Evolutionary conservation across 2,797 vertebrate species (phyloP).

Genomic region (Neomorphus geoffroyi): DNA sequence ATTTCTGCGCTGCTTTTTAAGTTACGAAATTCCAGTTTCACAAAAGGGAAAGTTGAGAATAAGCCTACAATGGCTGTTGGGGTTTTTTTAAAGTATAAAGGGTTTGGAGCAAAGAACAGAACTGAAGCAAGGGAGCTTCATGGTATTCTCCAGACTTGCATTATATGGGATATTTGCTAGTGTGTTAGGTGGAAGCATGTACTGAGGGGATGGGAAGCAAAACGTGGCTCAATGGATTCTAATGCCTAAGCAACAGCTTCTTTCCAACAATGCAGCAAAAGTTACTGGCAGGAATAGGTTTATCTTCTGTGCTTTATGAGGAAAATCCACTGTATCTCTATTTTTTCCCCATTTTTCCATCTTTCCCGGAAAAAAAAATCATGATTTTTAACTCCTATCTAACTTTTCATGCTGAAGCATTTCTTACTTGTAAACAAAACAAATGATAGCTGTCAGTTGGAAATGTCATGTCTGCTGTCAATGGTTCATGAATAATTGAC

Average conservation of each 20-base stretch:
- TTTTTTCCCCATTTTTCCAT: background rate
- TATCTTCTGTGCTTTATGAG: background rate
- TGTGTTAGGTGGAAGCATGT: background rate
- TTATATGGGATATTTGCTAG: fast-evolving
- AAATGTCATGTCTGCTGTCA: constrained; percentile 75
- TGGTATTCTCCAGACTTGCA: fast-evolving
- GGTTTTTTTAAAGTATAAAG: background rate
- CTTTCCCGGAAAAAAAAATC: background rate
- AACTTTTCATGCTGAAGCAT: constrained; percentile 1
- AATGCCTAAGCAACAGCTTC: background rate
- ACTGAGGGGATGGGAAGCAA: background rate
- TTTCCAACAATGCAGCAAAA: background rate
- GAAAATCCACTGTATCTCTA: background rate
- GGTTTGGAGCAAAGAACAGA: background rate
- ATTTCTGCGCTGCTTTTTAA: background rate
- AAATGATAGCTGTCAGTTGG: constrained; percentile 74
- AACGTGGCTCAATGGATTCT: background rate
- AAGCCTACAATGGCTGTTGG: fast-evolving
- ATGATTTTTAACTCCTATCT: background rate
- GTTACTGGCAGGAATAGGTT: background rate
- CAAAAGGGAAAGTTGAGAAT: fast-evolving
- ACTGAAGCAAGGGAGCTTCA: background rate
- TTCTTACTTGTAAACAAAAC: constrained; percentile 65
- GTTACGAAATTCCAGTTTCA: background rate
- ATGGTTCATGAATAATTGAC: constrained; percentile 78